phyloP scores from a whole-genome alignment of 2,888 invertebrate genomes.

The Polietes domitor region DNA sequence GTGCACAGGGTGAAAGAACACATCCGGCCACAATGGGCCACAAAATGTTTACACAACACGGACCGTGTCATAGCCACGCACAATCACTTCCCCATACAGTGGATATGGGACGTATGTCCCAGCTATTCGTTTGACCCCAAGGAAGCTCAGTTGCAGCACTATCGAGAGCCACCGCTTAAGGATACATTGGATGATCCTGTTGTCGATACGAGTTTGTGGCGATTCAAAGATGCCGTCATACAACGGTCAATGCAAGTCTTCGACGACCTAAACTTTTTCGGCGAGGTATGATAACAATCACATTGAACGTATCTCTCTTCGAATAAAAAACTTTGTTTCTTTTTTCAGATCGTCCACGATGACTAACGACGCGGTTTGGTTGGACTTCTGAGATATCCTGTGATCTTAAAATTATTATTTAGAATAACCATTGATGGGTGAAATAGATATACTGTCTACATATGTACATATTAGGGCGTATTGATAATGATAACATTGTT shows the following conservation, averaged over 20 bases:
- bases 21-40: slow-evolving; percentile 87
- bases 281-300: not conserved
- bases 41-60: slow-evolving; percentile 96
- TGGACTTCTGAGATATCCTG: not conserved
- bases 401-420: not conserved
- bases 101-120: slow-evolving; percentile 90
- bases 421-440: too few relatives aligned
- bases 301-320: not conserved
- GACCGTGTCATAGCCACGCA: slow-evolving; percentile 92
- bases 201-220: slow-evolving; percentile 92
- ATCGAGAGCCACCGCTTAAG: slow-evolving; percentile 91
- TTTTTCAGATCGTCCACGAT: not conserved
- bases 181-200: slow-evolving; percentile 89
- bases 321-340: not conserved
- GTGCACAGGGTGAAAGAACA: slow-evolving; percentile 85
- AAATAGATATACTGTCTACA: too few relatives aligned
- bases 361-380: not conserved
- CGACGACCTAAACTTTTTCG: slow-evolving; percentile 81
- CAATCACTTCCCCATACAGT: slow-evolving; percentile 94
- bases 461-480: too few relatives aligned
- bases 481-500: too few relatives aligned
- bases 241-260: slow-evolving; percentile 86
- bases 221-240: slow-evolving; percentile 88
- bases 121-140: slow-evolving; percentile 89
- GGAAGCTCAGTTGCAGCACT: slow-evolving; percentile 95